Percentiles rank a stretch among this genome's conserved stretches.
Conservation (phyloP, 2,888 invertebrate species). For the Ormia ochracea region DNA sequence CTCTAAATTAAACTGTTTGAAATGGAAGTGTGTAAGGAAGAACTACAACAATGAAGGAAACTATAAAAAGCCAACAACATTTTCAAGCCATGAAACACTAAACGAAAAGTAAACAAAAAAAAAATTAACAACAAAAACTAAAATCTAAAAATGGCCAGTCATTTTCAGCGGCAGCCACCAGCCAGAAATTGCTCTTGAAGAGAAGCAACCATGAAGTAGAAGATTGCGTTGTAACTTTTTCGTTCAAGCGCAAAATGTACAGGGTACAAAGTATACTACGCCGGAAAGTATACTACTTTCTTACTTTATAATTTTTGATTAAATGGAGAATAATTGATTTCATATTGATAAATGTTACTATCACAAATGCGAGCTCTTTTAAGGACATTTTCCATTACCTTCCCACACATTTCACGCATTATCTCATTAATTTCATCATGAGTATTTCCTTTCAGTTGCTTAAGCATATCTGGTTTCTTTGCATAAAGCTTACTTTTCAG, state of each 20-base stretch:
- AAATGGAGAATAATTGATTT: too few relatives aligned
- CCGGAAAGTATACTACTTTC: too few relatives aligned
- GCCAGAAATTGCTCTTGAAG: constrained; percentile 30
- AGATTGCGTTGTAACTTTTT: constrained; percentile 29
- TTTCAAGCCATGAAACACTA: constrained; percentile 30
- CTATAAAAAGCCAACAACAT: constrained; percentile 3
- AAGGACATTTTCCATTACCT: too few relatives aligned
- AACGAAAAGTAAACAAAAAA: constrained; percentile 15
- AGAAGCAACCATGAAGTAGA: constrained; percentile 48
- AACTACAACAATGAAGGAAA: constrained; percentile 7
- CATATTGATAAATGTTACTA: too few relatives aligned
- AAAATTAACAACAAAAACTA: constrained; percentile 8
- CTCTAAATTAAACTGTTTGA: constrained; percentile 41
- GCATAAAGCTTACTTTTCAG: too few relatives aligned
- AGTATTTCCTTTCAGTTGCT: too few relatives aligned
- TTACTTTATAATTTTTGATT: too few relatives aligned
- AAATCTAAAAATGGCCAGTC: constrained; percentile 41
- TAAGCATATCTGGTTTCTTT: too few relatives aligned
- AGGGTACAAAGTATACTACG: too few relatives aligned
- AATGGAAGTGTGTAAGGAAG: constrained; percentile 34
- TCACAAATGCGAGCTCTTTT: too few relatives aligned
- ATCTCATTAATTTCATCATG: too few relatives aligned
- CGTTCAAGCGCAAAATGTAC: background rate
- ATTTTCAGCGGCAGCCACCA: constrained; percentile 44
- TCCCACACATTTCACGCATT: too few relatives aligned